A percentile compares a stretch with the other conserved stretches of the same genome.
Evolutionary conservation across 2,888 invertebrate species (phyloP).

Genomic region (Oligia latruncula): DNA sequence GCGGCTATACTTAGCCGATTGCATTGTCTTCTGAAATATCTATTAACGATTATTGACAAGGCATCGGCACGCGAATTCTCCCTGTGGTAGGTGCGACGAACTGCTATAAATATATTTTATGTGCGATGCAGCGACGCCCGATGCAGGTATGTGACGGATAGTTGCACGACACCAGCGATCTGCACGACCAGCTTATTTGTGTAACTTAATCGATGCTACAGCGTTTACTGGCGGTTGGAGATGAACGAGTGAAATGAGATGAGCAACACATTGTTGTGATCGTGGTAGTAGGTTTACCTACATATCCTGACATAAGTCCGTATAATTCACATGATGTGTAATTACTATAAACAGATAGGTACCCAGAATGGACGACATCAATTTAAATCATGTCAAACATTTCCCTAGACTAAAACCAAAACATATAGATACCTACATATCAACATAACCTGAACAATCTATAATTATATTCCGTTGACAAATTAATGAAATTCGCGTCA

Average conservation of each 20-base stretch:
- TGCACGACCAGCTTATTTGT: conserved; percentile 52
- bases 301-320: neutral
- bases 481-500: conserved; percentile 86
- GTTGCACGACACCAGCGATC: conserved; percentile 56
- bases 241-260: conserved; percentile 4
- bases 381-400: conserved; percentile 22
- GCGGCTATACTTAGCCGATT: conserved; percentile 87
- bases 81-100: conserved; percentile 88
- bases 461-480: conserved; percentile 77
- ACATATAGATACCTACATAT: conserved; percentile 30
- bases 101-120: conserved; percentile 89
- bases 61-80: conserved; percentile 89
- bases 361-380: neutral
- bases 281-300: neutral
- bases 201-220: conserved; percentile 53
- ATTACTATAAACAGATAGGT: neutral
- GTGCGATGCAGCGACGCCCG: conserved; percentile 79
- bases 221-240: neutral
- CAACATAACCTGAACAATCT: conserved; percentile 62
- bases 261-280: neutral
- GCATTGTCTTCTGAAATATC: conserved; percentile 90
- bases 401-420: conserved; percentile 36
- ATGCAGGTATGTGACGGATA: conserved; percentile 77
- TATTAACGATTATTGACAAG: conserved; percentile 90
- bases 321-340: neutral